Conservation (phyloP, 2,888 invertebrate genomes). For the Noctua fimbriata region DNA sequence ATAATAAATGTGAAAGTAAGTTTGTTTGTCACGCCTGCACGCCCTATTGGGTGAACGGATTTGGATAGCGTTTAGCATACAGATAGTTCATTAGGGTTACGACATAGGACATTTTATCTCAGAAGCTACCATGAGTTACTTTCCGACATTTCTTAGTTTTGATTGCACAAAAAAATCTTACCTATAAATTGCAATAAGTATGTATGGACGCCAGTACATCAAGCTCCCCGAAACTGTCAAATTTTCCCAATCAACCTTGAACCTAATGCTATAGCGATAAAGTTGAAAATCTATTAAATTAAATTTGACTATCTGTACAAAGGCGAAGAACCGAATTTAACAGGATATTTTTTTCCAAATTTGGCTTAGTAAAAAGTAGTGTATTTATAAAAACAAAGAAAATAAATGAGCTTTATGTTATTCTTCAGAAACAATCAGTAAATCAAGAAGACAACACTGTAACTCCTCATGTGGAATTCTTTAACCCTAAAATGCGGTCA, state of each 20-base stretch:
- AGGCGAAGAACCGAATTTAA: too few relatives aligned
- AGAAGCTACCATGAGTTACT: background rate
- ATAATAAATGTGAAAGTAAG: background rate
- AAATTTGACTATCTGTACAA: background rate
- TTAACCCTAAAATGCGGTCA: conserved; percentile 92
- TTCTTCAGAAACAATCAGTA: conserved; percentile 82
- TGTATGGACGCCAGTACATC: background rate
- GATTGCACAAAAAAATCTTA: background rate
- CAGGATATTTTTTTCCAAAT: too few relatives aligned
- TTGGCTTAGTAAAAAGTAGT: background rate
- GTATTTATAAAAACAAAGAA: background rate
- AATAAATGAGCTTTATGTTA: background rate
- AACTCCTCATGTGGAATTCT: conserved; percentile 93
- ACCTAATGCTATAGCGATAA: background rate
- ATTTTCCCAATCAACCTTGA: background rate
- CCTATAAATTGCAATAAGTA: background rate
- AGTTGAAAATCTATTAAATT: background rate
- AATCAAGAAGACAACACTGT: conserved; percentile 89
- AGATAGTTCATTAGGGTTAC: background rate
- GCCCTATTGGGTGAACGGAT: background rate
- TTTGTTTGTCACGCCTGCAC: background rate
- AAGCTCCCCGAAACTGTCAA: background rate
- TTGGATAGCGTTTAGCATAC: background rate
- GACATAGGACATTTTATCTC: background rate
- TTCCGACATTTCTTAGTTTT: background rate